phyloP scores from a whole-genome alignment of 1,140 invertebrate genomes.

The Eriocheir sinensis region DNA sequence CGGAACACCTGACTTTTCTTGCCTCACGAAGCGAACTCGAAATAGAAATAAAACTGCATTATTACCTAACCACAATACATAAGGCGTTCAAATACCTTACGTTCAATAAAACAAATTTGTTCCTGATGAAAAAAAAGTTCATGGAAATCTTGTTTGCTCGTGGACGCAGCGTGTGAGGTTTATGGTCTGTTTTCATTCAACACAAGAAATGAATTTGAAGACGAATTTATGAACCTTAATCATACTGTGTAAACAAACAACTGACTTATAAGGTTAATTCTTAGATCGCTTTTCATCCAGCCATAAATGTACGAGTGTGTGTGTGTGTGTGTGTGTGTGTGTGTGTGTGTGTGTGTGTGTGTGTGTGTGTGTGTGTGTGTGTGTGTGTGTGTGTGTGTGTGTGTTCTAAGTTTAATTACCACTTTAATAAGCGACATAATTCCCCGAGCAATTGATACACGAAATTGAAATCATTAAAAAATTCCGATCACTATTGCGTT shows the following conservation, averaged over 20 bases:
- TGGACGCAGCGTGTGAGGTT: not conserved
- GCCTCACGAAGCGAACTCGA: no score
- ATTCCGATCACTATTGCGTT: conserved; percentile 25
- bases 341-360: conserved; percentile 6
- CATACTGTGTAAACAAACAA: not conserved
- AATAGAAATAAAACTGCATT: no score
- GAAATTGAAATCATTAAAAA: conserved; percentile 7
- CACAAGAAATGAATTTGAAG: not conserved
- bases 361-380: not conserved
- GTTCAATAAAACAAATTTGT: not conserved
- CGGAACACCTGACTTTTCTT: no score
- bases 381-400: not conserved
- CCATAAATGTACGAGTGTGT: conserved; percentile 3
- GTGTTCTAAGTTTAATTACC: conserved; percentile 3
- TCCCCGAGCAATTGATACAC: not conserved
- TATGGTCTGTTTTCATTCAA: not conserved
- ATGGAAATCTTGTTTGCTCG: not conserved
- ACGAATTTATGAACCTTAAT: not conserved
- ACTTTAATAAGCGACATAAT: not conserved
- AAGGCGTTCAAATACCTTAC: not conserved
- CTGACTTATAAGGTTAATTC: not conserved
- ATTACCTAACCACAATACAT: not conserved
- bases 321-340: conserved; percentile 1
- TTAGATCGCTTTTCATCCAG: not conserved
- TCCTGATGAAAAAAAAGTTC: no score